Evolutionary conservation across 1,140 invertebrate species (phyloP).

Genomic region (Pseudomyrmex dendroicus): DNA sequence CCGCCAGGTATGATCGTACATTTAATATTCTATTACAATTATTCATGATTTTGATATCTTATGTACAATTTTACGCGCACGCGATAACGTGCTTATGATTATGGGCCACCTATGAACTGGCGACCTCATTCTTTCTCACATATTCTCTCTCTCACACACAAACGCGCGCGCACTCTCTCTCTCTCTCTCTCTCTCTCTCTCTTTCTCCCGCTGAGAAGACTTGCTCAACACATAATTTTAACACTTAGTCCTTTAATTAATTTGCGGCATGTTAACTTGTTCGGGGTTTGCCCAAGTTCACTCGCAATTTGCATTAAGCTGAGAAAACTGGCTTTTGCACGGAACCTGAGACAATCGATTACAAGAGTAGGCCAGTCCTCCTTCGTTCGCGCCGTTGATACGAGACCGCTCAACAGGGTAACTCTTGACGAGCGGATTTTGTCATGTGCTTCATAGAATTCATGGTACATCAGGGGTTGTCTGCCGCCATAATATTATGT

Average conservation of each 20-base stretch:
- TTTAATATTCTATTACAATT: conserved; percentile 81
- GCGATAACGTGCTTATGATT: conserved; percentile 54
- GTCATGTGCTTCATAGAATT: conserved; percentile 83
- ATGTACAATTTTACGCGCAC: conserved; percentile 76
- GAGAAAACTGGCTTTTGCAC: conserved; percentile 71
- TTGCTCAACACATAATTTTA: conserved; percentile 60
- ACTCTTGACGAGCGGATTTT: conserved; percentile 82
- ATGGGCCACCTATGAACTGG: conserved; percentile 75
- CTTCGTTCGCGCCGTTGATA: conserved; percentile 58
- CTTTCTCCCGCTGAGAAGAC: conserved; percentile 71
- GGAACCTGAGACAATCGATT: conserved; percentile 74
- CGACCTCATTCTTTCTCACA: conserved; percentile 60
- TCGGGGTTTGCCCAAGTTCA: conserved; percentile 44
- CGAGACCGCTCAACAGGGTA: conserved; percentile 83
- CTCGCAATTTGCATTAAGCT: conserved; percentile 63
- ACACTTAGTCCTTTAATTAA: conserved; percentile 58
- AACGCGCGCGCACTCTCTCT: too few species aligned
- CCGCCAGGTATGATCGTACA: conserved; percentile 72
- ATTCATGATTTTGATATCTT: conserved; percentile 78
- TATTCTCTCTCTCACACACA: too few species aligned
- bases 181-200: too few species aligned
- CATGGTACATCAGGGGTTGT: conserved; percentile 90
- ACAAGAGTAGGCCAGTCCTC: conserved; percentile 71
- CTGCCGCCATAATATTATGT: conserved; percentile 96
- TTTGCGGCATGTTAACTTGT: background rate